Base-by-base conservation (phyloP, 2,113 vertebrate species). In the Saguinus midas region DNA sequence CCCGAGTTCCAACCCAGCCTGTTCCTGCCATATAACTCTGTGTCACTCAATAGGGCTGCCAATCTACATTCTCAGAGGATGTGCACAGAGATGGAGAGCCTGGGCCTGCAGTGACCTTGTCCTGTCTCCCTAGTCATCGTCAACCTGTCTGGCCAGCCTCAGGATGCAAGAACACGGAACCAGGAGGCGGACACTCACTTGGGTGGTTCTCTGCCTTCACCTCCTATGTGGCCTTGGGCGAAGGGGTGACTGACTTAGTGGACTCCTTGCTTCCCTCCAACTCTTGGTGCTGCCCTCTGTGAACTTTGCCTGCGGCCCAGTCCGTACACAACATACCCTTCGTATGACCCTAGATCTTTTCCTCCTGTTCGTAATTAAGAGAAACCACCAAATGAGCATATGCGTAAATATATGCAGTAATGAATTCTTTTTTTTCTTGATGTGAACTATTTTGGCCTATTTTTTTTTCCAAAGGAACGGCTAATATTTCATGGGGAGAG, bases 401-500 rank as follows among this genome's bases (percentile, higher is more conserved):
- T 45, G 52, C 68, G 1, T 95, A 91, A 76, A 73, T 82, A n/a
- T 35, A 84, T 18, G 29, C 64, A 13, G 83, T 87, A 40, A 50
- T 2, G 40, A 73, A 72, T 35, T 14, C 58, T 50, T 87, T 93
- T 75, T 76, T 86, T 64, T 8, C 73, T 87, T 70, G 21, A 94
- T 73, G 90, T 97, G 96, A 97, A 97, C 93, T 97, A 95, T 95
- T 98, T 97, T 79, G 96, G 94, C 97, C 92, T 94, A 79, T 58
- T 85, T 87, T 84, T 94, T 95, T 95, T 78, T n/a, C 52, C 73
- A 75, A 97, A 96, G 95, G 96, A 94, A 95, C 27, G 43, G 96
- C 92, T 98, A 97, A 92, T 95, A 97, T 98, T 98, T 98, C 97
- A 97, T 37, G 92, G 90, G 55, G 4, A 75, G 45, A 96, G 98